Evolutionary conservation across 2,113 vertebrate genomes (phyloP).

Genomic region (Manacus vitellinus): DNA sequence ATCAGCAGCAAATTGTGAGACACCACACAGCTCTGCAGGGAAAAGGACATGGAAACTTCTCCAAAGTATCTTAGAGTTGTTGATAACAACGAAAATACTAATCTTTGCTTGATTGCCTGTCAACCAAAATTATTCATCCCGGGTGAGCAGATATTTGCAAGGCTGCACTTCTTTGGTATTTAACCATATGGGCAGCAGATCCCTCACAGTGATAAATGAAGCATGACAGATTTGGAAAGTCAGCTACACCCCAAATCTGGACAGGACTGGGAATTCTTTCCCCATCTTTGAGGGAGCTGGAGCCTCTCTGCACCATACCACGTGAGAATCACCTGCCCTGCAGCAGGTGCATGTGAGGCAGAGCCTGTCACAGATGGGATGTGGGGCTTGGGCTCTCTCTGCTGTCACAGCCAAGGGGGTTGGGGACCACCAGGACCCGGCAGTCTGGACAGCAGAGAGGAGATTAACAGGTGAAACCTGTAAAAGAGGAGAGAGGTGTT

Average conservation of each 20-base stretch:
- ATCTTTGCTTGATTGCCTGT: conserved; percentile 28
- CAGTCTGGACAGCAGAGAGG: neutral
- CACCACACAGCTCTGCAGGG: neutral
- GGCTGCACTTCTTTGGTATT: neutral
- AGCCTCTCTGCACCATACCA: neutral
- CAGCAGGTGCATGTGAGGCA: fast-evolving
- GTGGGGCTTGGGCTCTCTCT: neutral
- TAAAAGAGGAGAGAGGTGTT: neutral
- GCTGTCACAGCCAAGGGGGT: neutral
- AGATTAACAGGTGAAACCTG: neutral
- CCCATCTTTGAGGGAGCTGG: neutral
- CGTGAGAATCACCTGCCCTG: neutral
- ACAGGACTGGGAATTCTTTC: neutral
- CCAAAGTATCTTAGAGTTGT: neutral
- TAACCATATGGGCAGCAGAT: neutral
- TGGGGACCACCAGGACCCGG: fast-evolving
- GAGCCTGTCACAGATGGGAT: fast-evolving
- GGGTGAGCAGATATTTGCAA: neutral
- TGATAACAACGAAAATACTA: neutral
- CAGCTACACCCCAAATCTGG: neutral
- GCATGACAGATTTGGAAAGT: neutral
- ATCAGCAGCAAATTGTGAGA: neutral
- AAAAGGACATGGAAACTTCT: neutral
- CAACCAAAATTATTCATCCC: neutral
- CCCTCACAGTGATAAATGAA: neutral